Percentiles rank a stretch among this genome's conserved stretches.
phyloP scores from a whole-genome alignment of 2,888 invertebrate species.

The Drosophila merina region DNA sequence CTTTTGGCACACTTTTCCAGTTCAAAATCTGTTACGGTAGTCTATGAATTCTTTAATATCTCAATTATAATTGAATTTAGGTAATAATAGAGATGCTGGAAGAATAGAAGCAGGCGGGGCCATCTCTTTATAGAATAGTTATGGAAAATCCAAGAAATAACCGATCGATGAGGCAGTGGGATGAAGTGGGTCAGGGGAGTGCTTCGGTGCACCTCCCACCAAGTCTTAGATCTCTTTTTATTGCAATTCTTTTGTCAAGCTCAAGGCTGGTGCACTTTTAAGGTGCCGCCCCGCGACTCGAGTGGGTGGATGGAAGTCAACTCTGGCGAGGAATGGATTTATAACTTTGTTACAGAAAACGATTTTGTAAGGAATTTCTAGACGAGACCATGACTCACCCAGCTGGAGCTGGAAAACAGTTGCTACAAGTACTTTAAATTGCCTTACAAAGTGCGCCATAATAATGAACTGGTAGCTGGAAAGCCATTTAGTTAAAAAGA shows the following conservation, averaged over 20 bases:
- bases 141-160: not conserved
- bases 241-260: conserved; percentile 52
- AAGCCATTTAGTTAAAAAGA: conserved; percentile 62
- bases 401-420: conserved; percentile 25
- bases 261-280: conserved; percentile 48
- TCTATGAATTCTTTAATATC: not conserved
- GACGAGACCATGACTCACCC: conserved; percentile 65
- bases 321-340: not conserved
- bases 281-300: conserved; percentile 32
- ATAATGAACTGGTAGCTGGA: conserved; percentile 9
- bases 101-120: not conserved
- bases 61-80: not conserved
- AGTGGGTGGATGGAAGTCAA: conserved; percentile 29
- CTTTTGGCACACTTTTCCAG: conserved; percentile 43
- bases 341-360: conserved; percentile 10
- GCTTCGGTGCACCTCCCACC: conserved; percentile 35
- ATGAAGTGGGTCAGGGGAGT: conserved; percentile 36
- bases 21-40: not conserved
- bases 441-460: conserved; percentile 25
- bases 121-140: not conserved
- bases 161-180: conserved; percentile 17
- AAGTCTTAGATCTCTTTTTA: not conserved
- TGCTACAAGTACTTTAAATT: conserved; percentile 15
- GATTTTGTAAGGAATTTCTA: conserved; percentile 52
- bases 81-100: not conserved